Evolutionary conservation across 30 jellyfish, hydroid and myxozoan genomes (phyloP).

Genomic region (Mastigias papua): DNA sequence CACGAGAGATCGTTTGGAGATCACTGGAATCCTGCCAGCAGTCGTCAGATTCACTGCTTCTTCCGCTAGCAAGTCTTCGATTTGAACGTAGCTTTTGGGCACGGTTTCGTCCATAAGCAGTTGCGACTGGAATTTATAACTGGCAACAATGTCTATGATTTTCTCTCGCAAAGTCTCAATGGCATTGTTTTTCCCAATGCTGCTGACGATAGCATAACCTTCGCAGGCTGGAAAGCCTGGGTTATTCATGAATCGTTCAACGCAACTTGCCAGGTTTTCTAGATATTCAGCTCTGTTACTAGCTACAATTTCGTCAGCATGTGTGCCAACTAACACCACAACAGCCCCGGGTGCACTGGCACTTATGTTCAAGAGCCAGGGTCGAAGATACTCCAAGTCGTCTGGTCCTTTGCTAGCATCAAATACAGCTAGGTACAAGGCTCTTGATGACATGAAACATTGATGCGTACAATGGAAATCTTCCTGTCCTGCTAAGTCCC

Average conservation of each 20-base stretch:
- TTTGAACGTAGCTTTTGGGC: slow-evolving; percentile 90
- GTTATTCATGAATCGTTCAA: slow-evolving; percentile 56
- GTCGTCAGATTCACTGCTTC: slow-evolving; percentile 59
- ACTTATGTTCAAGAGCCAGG: slow-evolving; percentile 94
- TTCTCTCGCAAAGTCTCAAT: slow-evolving; percentile 80
- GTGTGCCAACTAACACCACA: slow-evolving; percentile 93
- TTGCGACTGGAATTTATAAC: slow-evolving; percentile 75
- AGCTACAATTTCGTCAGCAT: slow-evolving; percentile 74
- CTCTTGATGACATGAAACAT: slow-evolving; percentile 84
- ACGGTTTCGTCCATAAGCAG: slow-evolving; percentile 77
- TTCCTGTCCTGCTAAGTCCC: slow-evolving; percentile 99
- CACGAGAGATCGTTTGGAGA: slow-evolving; percentile 62
- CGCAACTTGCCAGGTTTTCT: slow-evolving; percentile 11
- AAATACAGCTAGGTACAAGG: slow-evolving; percentile 93
- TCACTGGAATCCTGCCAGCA: slow-evolving; percentile 62
- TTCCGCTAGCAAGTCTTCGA: slow-evolving; percentile 76
- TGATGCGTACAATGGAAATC: slow-evolving; percentile 95
- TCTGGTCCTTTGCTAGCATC: slow-evolving; percentile 85
- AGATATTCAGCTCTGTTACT: slow-evolving; percentile 34
- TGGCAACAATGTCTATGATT: slow-evolving; percentile 67
- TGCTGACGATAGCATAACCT: slow-evolving; percentile 82
- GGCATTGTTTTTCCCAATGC: slow-evolving; percentile 67
- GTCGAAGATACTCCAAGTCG: slow-evolving; percentile 86
- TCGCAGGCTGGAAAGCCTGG: slow-evolving; percentile 91
- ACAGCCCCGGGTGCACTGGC: slow-evolving; percentile 95